Evolutionary conservation across 2,888 invertebrate genomes (phyloP).

Genomic region (Sphaerophoria taeniata): DNA sequence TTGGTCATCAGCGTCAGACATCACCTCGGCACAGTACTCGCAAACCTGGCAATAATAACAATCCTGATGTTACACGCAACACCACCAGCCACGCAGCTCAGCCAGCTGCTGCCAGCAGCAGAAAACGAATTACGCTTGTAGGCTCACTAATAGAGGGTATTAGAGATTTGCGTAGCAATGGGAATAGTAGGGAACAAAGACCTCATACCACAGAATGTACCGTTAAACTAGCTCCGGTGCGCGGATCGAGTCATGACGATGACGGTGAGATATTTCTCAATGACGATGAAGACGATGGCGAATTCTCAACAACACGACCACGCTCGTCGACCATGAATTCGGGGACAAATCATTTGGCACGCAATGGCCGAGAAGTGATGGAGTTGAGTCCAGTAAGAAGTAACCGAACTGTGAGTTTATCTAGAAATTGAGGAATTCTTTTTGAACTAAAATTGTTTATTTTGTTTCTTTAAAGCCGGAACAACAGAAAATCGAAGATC

Average conservation of each 20-base stretch:
- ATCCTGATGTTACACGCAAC: slow-evolving; percentile 49
- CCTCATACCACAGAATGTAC: slow-evolving; percentile 78
- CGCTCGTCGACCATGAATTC: slow-evolving; percentile 80
- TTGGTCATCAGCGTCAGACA: slow-evolving; percentile 45
- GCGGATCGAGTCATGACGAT: slow-evolving; percentile 48
- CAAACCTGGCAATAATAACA: slow-evolving; percentile 74
- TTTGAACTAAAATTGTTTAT: slow-evolving; percentile 16
- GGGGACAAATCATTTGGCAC: slow-evolving; percentile 71
- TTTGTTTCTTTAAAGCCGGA: slow-evolving; percentile 77
- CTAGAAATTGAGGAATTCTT: neutral
- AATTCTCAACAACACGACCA: slow-evolving; percentile 72
- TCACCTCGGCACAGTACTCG: slow-evolving; percentile 66
- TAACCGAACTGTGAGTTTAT: slow-evolving; percentile 78
- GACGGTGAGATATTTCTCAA: slow-evolving; percentile 39
- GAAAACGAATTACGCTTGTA: slow-evolving; percentile 77
- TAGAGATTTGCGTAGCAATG: slow-evolving; percentile 80
- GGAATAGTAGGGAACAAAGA: slow-evolving; percentile 73
- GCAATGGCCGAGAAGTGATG: slow-evolving; percentile 41
- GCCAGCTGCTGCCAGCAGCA: slow-evolving; percentile 59
- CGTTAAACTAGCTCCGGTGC: slow-evolving; percentile 72
- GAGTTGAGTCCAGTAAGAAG: slow-evolving; percentile 80
- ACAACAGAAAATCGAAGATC: slow-evolving; percentile 82
- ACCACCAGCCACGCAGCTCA: slow-evolving; percentile 49
- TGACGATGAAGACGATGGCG: slow-evolving; percentile 45
- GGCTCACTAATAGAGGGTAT: slow-evolving; percentile 81